Evolutionary conservation across 2,113 vertebrate genomes (phyloP).

Genomic region (Garra rufa): DNA sequence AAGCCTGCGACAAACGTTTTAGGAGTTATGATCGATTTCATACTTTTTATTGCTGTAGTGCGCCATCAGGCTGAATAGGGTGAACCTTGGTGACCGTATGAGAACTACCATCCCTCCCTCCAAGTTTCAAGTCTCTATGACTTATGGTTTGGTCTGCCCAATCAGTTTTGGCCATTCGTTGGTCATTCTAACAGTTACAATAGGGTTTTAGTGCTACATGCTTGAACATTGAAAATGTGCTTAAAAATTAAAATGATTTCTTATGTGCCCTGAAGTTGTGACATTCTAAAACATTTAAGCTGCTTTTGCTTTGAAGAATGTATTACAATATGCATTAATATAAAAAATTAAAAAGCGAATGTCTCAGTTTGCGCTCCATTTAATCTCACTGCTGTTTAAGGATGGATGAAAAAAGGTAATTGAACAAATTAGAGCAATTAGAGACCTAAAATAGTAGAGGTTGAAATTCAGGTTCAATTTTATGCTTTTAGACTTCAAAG

Average conservation of each 20-base stretch:
- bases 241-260: not conserved
- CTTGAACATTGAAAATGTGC: no score
- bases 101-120: no score
- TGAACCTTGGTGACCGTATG: no score
- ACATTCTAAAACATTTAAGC: not conserved
- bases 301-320: not conserved
- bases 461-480: not conserved
- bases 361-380: not conserved
- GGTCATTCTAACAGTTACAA: no score
- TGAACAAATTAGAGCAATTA: not conserved
- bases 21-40: no score
- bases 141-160: no score
- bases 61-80: no score
- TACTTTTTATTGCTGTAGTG: no score
- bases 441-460: not conserved
- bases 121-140: no score
- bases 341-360: not conserved
- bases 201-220: no score
- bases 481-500: constrained; percentile 1
- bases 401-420: not conserved
- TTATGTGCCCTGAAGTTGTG: not conserved
- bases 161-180: no score
- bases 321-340: not conserved
- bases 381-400: not conserved
- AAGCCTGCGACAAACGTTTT: no score